These are phyloP conservation scores for Xenotilapia flavipinnis DNA, from an alignment of 2,113 vertebrate genomes.

Conservation along the genomic window DNA sequence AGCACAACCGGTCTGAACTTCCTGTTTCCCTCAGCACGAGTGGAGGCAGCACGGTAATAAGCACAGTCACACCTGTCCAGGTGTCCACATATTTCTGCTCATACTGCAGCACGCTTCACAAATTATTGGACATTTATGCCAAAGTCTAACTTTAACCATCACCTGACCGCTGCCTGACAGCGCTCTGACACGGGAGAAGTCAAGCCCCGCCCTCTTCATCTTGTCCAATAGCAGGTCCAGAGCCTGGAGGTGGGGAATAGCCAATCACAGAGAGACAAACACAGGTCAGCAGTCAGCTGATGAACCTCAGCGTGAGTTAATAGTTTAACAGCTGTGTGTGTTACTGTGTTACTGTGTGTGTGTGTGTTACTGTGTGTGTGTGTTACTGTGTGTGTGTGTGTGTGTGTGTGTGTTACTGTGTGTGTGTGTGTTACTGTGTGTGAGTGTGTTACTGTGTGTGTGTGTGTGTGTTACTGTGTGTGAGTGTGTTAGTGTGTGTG, in stretches of 20 bases:
- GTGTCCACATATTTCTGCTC: background rate
- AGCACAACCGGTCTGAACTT: background rate
- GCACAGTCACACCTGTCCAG: background rate
- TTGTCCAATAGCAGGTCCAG: constrained; percentile 86
- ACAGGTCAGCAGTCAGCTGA: background rate
- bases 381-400: too few species aligned
- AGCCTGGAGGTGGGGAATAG: constrained; percentile 70
- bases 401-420: too few species aligned
- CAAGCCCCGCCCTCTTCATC: constrained; percentile 80
- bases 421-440: too few species aligned
- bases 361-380: background rate
- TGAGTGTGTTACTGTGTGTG: too few species aligned
- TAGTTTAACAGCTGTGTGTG: background rate
- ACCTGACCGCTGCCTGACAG: constrained; percentile 95
- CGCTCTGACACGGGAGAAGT: constrained; percentile 81
- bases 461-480: too few species aligned
- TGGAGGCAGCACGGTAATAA: background rate
- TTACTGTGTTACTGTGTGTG: background rate
- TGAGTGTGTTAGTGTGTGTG: too few species aligned
- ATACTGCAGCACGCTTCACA: background rate
- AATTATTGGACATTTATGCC: background rate
- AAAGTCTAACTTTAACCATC: background rate
- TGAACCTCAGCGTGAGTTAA: accelerated
- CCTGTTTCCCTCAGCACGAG: background rate
- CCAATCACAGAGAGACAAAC: background rate